Base-by-base conservation (phyloP, 2,888 invertebrate genomes). In the Oxyteleia sp. region DNA sequence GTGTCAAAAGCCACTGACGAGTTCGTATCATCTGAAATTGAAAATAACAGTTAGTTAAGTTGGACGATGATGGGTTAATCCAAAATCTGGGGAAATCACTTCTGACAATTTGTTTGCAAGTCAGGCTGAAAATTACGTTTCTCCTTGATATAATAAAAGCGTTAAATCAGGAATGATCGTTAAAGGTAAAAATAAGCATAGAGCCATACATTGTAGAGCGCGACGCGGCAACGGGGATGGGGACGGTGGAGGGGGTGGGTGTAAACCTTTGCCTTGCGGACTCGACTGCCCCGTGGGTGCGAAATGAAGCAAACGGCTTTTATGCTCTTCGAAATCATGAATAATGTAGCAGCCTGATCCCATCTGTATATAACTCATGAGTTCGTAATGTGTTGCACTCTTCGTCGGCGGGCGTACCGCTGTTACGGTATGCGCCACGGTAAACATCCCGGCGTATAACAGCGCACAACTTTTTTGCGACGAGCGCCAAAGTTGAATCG, bases 291-390 rank as follows among this genome's bases (percentile, higher is more conserved):
- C 83, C 78, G 74, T 84, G 87, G 89, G 89, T 88, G 86, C 86
- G 88, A 88, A 89, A 89, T 88, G 89, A 89, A 89, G 88, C 89
- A 89, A 89, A 88, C 87, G 87, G 87, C 88, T 89, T 89, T 89
- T 88, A 89, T 89, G 89, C 87, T 87, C 87, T 88, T 88, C 85
- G 86, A 35, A 78, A 84, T 84, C 88, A 89, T 89, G 89, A 89
- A 89, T 89, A 89, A 89, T 89, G 89, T 87, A 89, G 85, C 84
- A 84, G 71, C 79, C 83, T 85, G 87, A 88, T 89, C 89, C 89
- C 88, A 89, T 88, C 88, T 89, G 79, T 84, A 75, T 80, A 89
- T 88, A 89, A 89, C 89, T 89, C 88, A 86, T 86, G 84, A 82
- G 83, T 84, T 71, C 84, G 88, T 89, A 89, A 89, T 88, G 89